These are phyloP conservation scores for Orchesellides sinensis DNA, from an alignment of 2,888 invertebrate species.

Conservation along the genomic window DNA sequence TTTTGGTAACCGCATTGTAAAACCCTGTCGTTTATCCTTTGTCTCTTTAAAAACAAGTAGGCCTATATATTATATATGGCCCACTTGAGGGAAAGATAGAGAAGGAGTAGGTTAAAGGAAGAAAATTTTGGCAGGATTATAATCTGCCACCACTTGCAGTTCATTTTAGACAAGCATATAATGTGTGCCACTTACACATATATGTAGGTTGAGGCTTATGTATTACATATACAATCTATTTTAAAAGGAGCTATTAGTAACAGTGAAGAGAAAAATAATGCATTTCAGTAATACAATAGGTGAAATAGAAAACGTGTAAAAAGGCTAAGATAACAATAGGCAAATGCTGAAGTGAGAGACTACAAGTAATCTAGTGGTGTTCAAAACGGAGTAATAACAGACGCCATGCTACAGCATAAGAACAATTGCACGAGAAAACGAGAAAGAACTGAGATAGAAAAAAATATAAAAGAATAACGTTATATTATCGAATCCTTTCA, in stretches of 20 bases:
- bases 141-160: constrained; percentile 53
- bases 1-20: too few relatives aligned
- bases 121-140: constrained; percentile 52
- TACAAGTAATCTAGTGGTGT: constrained; percentile 34
- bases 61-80: too few relatives aligned
- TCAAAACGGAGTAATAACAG: constrained; percentile 36
- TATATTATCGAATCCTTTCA: constrained; percentile 34
- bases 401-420: constrained; percentile 7
- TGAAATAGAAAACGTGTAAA: constrained; percentile 14
- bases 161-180: constrained; percentile 30
- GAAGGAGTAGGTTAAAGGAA: background rate
- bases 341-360: constrained; percentile 32
- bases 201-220: too few relatives aligned
- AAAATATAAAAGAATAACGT: background rate
- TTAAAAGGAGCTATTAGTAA: too few relatives aligned
- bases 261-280: constrained; percentile 12
- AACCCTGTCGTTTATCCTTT: background rate
- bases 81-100: background rate
- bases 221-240: constrained; percentile 8
- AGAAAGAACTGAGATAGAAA: constrained; percentile 19
- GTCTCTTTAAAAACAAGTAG: background rate
- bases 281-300: constrained; percentile 26
- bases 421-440: constrained; percentile 25
- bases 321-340: constrained; percentile 25
- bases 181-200: too few relatives aligned